phyloP scores from a whole-genome alignment of 2,888 invertebrate species.

The Corythucha ciliata region DNA sequence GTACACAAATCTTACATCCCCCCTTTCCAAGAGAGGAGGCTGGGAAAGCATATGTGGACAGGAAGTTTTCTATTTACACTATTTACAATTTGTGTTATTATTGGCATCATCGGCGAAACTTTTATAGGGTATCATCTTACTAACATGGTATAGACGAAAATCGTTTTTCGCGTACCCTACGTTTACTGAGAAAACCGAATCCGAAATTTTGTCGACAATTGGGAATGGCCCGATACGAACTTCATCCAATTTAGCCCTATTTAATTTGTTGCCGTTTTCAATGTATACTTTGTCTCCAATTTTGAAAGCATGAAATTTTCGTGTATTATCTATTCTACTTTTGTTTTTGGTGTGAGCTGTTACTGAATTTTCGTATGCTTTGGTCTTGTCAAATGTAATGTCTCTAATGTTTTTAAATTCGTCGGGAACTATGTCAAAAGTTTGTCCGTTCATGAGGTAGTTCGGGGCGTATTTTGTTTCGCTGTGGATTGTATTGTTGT shows the following conservation, averaged over 20 bases:
- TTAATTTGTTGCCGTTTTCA: neutral
- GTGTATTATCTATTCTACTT: slow-evolving; percentile 4
- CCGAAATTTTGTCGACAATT: neutral
- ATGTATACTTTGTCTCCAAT: slow-evolving; percentile 13
- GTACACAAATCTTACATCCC: too few relatives aligned
- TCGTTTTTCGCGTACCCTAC: neutral
- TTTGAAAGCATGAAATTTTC: neutral
- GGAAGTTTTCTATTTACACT: too few relatives aligned
- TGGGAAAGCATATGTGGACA: too few relatives aligned
- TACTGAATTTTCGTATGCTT: slow-evolving; percentile 20
- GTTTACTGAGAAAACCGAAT: neutral
- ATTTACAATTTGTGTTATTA: too few relatives aligned
- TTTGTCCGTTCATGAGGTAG: slow-evolving; percentile 1
- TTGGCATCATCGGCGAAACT: too few relatives aligned
- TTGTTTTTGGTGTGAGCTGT: slow-evolving; percentile 22
- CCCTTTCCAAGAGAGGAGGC: too few relatives aligned
- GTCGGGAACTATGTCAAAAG: neutral
- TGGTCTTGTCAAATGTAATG: slow-evolving; percentile 21
- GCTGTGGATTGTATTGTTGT: slow-evolving; percentile 10
- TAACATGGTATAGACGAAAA: neutral
- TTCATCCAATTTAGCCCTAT: slow-evolving; percentile 1
- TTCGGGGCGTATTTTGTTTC: slow-evolving; percentile 7
- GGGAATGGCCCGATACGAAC: neutral
- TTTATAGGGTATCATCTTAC: neutral
- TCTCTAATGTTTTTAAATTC: slow-evolving; percentile 8